phyloP scores from a whole-genome alignment of 37 sponge, comb jelly and placozoan species.

The Hormiphora californensis region DNA sequence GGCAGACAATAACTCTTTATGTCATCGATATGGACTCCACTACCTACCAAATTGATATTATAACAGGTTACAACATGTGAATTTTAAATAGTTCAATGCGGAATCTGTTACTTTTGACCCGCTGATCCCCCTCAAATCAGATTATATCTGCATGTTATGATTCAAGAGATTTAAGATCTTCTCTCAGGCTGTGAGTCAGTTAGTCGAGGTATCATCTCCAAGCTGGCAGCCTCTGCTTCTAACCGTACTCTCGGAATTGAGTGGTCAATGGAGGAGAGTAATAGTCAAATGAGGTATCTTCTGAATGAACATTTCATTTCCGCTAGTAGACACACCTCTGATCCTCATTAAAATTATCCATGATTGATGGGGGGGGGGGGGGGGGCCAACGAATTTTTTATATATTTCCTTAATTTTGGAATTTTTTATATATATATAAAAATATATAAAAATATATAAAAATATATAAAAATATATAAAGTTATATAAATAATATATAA shows the following conservation, averaged over 20 bases:
- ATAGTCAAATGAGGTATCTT: slow-evolving; percentile 48
- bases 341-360: too few species aligned
- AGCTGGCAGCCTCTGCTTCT: neutral
- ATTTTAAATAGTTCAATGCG: neutral
- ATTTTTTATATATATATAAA: too few species aligned
- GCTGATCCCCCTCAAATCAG: neutral
- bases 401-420: too few species aligned
- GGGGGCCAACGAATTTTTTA: too few species aligned
- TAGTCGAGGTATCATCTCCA: slow-evolving; percentile 16
- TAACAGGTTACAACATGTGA: neutral
- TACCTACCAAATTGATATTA: slow-evolving; percentile 3
- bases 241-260: neutral
- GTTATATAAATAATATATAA: too few species aligned
- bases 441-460: too few species aligned
- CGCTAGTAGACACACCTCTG: too few species aligned
- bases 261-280: slow-evolving; percentile 23
- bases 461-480: too few species aligned
- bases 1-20: slow-evolving; percentile 24
- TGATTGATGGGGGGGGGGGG: too few species aligned
- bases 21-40: neutral
- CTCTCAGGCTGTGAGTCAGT: slow-evolving; percentile 32
- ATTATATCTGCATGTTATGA: neutral
- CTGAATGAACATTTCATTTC: too few species aligned
- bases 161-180: neutral
- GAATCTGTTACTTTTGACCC: neutral